Conservation (phyloP, 2,797 vertebrate genomes). For the Etheostoma perlongum region DNA sequence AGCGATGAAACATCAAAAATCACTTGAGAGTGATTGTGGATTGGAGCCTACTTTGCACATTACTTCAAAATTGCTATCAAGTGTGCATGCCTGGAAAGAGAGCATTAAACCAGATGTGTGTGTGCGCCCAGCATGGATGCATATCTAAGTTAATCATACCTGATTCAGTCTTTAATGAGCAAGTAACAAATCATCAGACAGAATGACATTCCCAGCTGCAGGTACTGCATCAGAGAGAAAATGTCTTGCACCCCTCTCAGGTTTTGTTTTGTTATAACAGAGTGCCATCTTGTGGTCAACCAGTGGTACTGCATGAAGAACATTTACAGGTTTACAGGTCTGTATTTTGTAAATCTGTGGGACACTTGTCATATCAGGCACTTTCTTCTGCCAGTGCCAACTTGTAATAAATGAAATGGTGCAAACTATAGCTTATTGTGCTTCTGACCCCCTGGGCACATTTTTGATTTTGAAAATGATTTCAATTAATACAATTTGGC, state of each 20-base stretch:
- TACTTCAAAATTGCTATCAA: slow-evolving; percentile 10
- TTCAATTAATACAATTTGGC: slow-evolving; percentile 2
- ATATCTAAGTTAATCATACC: slow-evolving; percentile 24
- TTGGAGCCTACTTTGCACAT: slow-evolving; percentile 40
- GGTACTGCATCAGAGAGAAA: not conserved
- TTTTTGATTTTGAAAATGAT: not conserved
- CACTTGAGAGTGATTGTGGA: slow-evolving; percentile 37
- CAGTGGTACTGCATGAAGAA: not conserved
- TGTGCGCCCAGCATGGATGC: slow-evolving; percentile 3
- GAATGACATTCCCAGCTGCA: slow-evolving; percentile 16
- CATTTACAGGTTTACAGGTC: not conserved
- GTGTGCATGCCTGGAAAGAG: slow-evolving; percentile 1
- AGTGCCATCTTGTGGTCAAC: slow-evolving; percentile 64
- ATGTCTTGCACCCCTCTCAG: not conserved
- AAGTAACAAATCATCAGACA: slow-evolving; percentile 4
- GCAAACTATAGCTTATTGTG: not conserved
- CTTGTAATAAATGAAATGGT: not conserved
- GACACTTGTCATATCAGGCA: not conserved
- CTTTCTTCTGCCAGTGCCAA: not conserved
- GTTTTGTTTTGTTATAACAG: slow-evolving; percentile 27
- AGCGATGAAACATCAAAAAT: slow-evolving; percentile 57
- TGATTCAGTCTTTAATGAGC: slow-evolving; percentile 17
- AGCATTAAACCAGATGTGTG: slow-evolving; percentile 17
- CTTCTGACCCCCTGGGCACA: not conserved
- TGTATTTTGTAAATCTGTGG: not conserved